These are phyloP conservation scores for Spondyliosoma cantharus DNA, from an alignment of 2,797 vertebrate genomes.

Conservation along the genomic window DNA sequence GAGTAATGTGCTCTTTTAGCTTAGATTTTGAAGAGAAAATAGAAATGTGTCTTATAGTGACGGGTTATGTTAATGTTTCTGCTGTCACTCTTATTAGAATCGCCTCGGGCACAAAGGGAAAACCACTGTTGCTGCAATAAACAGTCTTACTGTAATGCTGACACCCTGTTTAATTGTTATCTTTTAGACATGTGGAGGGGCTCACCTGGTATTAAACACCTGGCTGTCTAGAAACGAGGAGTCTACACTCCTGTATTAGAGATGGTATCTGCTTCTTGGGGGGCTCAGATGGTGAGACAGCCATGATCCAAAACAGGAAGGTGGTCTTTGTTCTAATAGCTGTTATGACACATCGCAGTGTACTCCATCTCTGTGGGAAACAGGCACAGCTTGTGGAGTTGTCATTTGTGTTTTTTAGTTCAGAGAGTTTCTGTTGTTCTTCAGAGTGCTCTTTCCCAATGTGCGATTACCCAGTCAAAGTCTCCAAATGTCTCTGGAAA, in stretches of 20 bases:
- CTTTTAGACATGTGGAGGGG: slow-evolving; percentile 45
- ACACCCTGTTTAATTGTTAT: slow-evolving; percentile 52
- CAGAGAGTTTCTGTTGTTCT: slow-evolving; percentile 51
- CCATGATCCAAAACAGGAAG: slow-evolving; percentile 66
- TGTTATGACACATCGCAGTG: slow-evolving; percentile 69
- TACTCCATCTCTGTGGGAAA: slow-evolving; percentile 59
- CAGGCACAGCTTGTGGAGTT: slow-evolving; percentile 43
- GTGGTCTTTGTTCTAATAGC: slow-evolving; percentile 69
- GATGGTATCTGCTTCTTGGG: slow-evolving; percentile 50
- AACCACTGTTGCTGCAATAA: slow-evolving; percentile 45
- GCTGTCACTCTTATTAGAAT: slow-evolving; percentile 39
- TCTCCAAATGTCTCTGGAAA: slow-evolving; percentile 54
- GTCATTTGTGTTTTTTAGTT: slow-evolving; percentile 52
- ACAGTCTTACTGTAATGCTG: slow-evolving; percentile 49
- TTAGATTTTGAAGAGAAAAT: slow-evolving; percentile 40
- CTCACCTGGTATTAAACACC: slow-evolving; percentile 49
- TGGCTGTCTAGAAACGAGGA: slow-evolving; percentile 59
- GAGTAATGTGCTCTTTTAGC: slow-evolving; percentile 51
- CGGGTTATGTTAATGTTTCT: slow-evolving; percentile 50
- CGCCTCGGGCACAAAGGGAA: slow-evolving; percentile 33
- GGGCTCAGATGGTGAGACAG: slow-evolving; percentile 50
- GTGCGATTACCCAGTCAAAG: slow-evolving; percentile 32
- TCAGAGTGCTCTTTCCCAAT: slow-evolving; percentile 33
- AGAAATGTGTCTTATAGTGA: slow-evolving; percentile 17
- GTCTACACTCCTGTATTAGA: slow-evolving; percentile 47